A percentile compares a stretch with the other conserved stretches of the same genome.
Evolutionary conservation across 2,113 vertebrate species (phyloP).

Genomic region (Ochotona princeps): DNA sequence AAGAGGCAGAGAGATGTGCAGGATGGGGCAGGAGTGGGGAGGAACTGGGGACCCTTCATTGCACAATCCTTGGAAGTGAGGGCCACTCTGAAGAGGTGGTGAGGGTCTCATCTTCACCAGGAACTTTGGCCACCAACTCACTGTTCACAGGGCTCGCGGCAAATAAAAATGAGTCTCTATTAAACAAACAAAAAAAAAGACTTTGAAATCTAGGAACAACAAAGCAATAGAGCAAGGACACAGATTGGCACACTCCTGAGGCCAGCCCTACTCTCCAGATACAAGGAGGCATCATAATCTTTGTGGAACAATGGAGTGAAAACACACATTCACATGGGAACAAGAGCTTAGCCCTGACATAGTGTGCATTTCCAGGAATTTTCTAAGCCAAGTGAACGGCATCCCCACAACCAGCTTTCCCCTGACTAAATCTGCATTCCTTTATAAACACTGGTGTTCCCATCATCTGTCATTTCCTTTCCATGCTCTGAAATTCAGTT

Average conservation of each 20-base stretch:
- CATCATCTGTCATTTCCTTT: background rate
- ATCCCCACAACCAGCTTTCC: background rate
- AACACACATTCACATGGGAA: too few species aligned
- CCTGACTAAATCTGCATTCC: background rate
- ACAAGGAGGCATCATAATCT: background rate
- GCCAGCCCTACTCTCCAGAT: background rate
- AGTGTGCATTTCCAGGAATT: too few species aligned
- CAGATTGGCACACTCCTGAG: accelerated
- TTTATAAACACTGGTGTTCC: background rate
- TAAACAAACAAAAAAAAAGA: background rate
- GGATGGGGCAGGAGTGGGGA: too few species aligned
- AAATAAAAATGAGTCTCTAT: background rate
- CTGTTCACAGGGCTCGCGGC: accelerated
- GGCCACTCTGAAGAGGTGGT: background rate
- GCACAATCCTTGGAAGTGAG: accelerated
- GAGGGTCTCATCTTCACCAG: background rate
- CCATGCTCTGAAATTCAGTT: background rate
- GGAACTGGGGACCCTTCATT: background rate
- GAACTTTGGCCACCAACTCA: background rate
- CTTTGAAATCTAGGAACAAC: too few species aligned
- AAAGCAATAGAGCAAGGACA: accelerated
- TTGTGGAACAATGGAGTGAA: too few species aligned
- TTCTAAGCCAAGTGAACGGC: background rate
- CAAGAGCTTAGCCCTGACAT: too few species aligned
- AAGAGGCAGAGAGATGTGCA: background rate